Evolutionary conservation across 1,140 invertebrate species (phyloP), one percentile per base, ranked within the genome.

Genomic region (Augochlora pura): DNA sequence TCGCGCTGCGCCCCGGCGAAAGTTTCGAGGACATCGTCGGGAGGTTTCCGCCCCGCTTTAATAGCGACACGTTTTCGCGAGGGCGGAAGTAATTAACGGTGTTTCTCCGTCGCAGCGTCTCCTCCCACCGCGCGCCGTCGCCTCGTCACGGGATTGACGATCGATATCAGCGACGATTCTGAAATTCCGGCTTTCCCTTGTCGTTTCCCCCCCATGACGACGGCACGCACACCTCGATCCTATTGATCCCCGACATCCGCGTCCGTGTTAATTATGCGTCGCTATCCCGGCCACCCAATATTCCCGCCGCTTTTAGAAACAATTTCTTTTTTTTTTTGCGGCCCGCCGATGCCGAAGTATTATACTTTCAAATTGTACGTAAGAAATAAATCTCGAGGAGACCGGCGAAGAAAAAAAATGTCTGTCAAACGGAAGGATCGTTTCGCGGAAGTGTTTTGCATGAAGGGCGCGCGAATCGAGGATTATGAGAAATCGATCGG

Each of bases 61-160:
- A 82, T 79, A 66, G 64, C 76, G 69, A 64, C 68, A 79, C 75
- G 80, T 63, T 75, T 68, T 82, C 81, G 57, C 65, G 77, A 80
- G 71, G 77, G 67, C 81, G 81, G 81, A 82, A 82, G 77, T 73
- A 82, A 82, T 82, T 82, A 82, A 75, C 65, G 76, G 23, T 64
- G 76, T 82, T 82, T 57, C 62, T 49, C 23, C 76, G 54, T 54
- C 25, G 80, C 23, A 66, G 49, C 49, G 63, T 75, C 76, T 69
- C 64, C 9, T 7, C 42, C 5, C 49, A 1, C 49, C 16, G 16
- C 49, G 49, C 49, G 42, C 0, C 42, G 42, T 12, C 1, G 10
- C 42, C 10, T 42, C 21, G 63, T 72, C 68, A 59, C 49, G 39
- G 49, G 65, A 82, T 82, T 75, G 70, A 82, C 81, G 81, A 82